Conservation (phyloP, 2,888 invertebrate species). For the Electrophaes corylata region DNA sequence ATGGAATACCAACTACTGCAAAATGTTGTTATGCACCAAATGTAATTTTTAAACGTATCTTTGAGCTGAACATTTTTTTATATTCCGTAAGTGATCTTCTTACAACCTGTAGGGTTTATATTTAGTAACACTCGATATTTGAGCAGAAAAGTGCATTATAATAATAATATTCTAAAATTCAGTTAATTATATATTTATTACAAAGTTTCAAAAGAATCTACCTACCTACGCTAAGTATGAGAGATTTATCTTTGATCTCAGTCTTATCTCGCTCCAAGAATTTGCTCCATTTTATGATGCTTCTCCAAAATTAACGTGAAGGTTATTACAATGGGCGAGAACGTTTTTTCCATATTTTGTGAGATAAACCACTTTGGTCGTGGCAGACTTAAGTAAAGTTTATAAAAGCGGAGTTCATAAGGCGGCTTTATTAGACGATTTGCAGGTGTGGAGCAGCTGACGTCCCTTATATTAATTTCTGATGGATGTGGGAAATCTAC, state of each 20-base stretch:
- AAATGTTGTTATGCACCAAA: too few relatives aligned
- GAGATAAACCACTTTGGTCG: constrained; percentile 58
- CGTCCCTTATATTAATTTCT: constrained; percentile 75
- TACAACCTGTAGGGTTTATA: too few relatives aligned
- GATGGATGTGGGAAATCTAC: constrained; percentile 63
- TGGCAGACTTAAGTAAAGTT: constrained; percentile 61
- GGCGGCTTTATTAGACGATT: constrained; percentile 74
- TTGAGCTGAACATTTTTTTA: too few relatives aligned
- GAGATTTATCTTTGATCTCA: constrained; percentile 38
- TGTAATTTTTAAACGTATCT: too few relatives aligned
- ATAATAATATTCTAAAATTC: constrained; percentile 5
- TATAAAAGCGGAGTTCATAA: constrained; percentile 75
- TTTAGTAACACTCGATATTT: too few relatives aligned
- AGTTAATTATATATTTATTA: constrained; percentile 16
- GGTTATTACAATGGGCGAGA: constrained; percentile 45
- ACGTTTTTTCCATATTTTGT: constrained; percentile 50
- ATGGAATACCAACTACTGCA: too few relatives aligned
- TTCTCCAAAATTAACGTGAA: constrained; percentile 42
- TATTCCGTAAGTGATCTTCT: too few relatives aligned
- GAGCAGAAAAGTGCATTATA: constrained; percentile 17
- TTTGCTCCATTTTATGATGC: constrained; percentile 38
- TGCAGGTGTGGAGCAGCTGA: constrained; percentile 75
- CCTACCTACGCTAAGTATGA: constrained; percentile 22
- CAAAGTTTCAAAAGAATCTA: constrained; percentile 17
- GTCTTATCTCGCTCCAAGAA: constrained; percentile 38